These are phyloP conservation scores for Polymixis flavicincta DNA, from an alignment of 2,888 invertebrate species.

Conservation along the genomic window DNA sequence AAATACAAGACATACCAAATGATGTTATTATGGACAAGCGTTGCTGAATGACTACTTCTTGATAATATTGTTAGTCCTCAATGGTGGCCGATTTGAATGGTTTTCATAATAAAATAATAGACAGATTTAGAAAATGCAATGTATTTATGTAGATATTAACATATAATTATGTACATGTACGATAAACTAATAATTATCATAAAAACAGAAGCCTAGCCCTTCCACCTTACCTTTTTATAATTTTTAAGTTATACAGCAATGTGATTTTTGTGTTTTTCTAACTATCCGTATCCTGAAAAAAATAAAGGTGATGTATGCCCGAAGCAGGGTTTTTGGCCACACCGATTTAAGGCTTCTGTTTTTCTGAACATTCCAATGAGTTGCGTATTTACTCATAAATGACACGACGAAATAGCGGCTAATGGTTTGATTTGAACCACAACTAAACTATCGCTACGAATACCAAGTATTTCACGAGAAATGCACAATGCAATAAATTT, in stretches of 20 bases:
- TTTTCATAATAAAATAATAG: slow-evolving; percentile 71
- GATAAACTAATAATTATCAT: slow-evolving; percentile 53
- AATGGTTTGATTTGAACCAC: slow-evolving; percentile 34
- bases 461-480: slow-evolving; percentile 10
- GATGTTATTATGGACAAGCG: slow-evolving; percentile 48
- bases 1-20: slow-evolving; percentile 50
- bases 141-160: slow-evolving; percentile 72
- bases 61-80: slow-evolving; percentile 33
- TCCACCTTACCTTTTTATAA: slow-evolving; percentile 75
- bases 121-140: slow-evolving; percentile 70
- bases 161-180: slow-evolving; percentile 66
- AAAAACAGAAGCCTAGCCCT: slow-evolving; percentile 83
- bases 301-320: slow-evolving; percentile 69
- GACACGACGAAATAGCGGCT: slow-evolving; percentile 26
- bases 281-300: slow-evolving; percentile 86
- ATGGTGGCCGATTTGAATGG: slow-evolving; percentile 29
- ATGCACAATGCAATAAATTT: slow-evolving; percentile 37
- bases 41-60: slow-evolving; percentile 37
- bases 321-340: slow-evolving; percentile 19
- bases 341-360: slow-evolving; percentile 75
- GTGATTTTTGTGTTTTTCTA: slow-evolving; percentile 87
- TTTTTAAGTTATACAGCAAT: slow-evolving; percentile 85
- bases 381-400: slow-evolving; percentile 39
- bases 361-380: slow-evolving; percentile 66
- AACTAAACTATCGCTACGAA: slow-evolving; percentile 15